These are phyloP conservation scores for Diogma glabrata DNA, from an alignment of 2,888 invertebrate genomes.

Conservation along the genomic window DNA sequence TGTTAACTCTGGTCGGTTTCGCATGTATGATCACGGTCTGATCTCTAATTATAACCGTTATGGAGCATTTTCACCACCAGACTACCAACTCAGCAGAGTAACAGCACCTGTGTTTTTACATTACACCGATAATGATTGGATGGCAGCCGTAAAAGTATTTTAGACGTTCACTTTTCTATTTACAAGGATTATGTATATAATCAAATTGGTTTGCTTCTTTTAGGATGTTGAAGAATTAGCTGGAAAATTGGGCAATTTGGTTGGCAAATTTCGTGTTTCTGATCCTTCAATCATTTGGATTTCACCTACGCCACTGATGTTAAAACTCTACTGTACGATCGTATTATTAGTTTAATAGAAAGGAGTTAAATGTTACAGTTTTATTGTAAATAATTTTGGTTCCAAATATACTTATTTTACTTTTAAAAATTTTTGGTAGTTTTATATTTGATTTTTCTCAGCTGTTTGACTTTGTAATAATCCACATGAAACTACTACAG, in stretches of 20 bases:
- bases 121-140: constrained; percentile 46
- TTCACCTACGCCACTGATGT: constrained; percentile 35
- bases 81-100: constrained; percentile 41
- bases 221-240: constrained; percentile 40
- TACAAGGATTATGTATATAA: too few relatives aligned
- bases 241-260: constrained; percentile 39
- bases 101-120: constrained; percentile 46
- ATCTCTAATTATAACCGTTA: constrained; percentile 38
- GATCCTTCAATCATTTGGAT: constrained; percentile 38
- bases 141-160: constrained; percentile 40
- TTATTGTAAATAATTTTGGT: too few relatives aligned
- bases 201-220: too few relatives aligned
- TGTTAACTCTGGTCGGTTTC: constrained; percentile 37
- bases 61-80: constrained; percentile 39
- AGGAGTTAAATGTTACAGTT: constrained; percentile 18
- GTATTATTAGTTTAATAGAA: constrained; percentile 26
- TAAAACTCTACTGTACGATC: constrained; percentile 32
- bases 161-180: too few relatives aligned
- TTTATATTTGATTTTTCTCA: too few relatives aligned
- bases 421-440: too few relatives aligned
- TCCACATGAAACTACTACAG: too few relatives aligned
- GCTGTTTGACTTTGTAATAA: too few relatives aligned
- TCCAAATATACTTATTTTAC: too few relatives aligned
- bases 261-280: constrained; percentile 38
- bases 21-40: constrained; percentile 41